Base-by-base conservation (phyloP, 2,113 vertebrate species). In the Oreochromis niloticus region DNA sequence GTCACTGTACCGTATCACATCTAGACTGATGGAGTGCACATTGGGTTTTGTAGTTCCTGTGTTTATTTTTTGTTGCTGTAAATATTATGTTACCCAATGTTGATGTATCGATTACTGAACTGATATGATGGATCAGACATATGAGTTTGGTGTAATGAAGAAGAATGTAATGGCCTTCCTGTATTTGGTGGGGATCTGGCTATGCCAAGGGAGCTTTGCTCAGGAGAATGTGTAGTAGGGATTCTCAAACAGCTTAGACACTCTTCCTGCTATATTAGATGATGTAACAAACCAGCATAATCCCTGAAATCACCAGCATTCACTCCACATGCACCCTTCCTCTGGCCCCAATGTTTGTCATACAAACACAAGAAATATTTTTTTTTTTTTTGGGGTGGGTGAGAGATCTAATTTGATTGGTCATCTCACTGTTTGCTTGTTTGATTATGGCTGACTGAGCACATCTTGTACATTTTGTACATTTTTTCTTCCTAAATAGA, bases 381-480 rank as follows among this genome's bases (percentile, higher is more conserved):
- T 94, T 88, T 88, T 52, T 93, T 92, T 92, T 88, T 80, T 93
- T 89, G 88, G 5, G 83, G 88, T 1, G 83, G 50, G 83, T 90
- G 91, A 88, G 87, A 88, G 85, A 92, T 92, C 87, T 82, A 82
- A 88, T 91, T 89, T 88, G 80, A 92, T 93, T 90, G 89, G 88
- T 94, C 82, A 50, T 89, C 87, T 95, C 90, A 90, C 89, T 92
- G 87, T 91, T 92, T 90, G 91, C 83, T 92, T 93, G 87, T 95
- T 93, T 95, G 92, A 94, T 93, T 93, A 86, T 86, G 89, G 87
- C 84, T 95, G 91, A 93, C 93, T 93, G 84, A 95, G 94, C 83
- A 94, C 89, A 91, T 94, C 59, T 92, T 97, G 95, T 97, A 96
- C 84, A 96, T 96, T 95, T 95, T 97, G 96, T 96, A 96, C 94